phyloP scores from a whole-genome alignment of 2,797 vertebrate genomes.

The Gallinago nigripennis region DNA sequence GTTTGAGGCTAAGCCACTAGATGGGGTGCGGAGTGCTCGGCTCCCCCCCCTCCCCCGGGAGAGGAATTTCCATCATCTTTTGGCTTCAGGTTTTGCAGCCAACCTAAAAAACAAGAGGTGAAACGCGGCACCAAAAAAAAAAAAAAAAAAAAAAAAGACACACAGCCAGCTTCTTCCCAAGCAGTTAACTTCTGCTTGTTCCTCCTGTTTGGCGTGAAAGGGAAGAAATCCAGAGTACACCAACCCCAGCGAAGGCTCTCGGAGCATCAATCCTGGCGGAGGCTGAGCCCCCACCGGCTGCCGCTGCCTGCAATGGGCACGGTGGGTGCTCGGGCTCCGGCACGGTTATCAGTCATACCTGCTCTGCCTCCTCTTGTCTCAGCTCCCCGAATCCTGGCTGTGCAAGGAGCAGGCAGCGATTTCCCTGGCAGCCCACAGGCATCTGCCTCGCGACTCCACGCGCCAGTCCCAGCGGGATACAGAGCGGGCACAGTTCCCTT shows the following conservation, averaged over 20 bases:
- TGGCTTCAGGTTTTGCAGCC: slow-evolving; percentile 27
- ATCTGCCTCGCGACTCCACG: slow-evolving; percentile 21
- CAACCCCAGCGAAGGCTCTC: neutral
- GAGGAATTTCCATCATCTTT: slow-evolving; percentile 27
- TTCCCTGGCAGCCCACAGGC: slow-evolving; percentile 41
- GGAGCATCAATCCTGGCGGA: neutral
- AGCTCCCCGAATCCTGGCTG: slow-evolving; percentile 38
- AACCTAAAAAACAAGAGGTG: slow-evolving; percentile 65
- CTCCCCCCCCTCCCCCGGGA: slow-evolving; percentile 9
- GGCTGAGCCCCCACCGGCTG: neutral
- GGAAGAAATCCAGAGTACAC: slow-evolving; percentile 15
- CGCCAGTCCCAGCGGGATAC: neutral
- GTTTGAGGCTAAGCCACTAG: slow-evolving; percentile 69
- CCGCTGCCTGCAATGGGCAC: neutral
- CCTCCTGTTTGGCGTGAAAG: slow-evolving; percentile 21
- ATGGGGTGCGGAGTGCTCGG: slow-evolving; percentile 69
- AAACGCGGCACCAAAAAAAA: neutral
- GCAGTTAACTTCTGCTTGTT: slow-evolving; percentile 41
- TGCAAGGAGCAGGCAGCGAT: slow-evolving; percentile 25
- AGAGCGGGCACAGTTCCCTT: slow-evolving; percentile 15
- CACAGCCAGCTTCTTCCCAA: slow-evolving; percentile 8
- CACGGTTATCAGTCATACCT: slow-evolving; percentile 36
- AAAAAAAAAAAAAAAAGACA: neutral
- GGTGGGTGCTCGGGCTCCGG: slow-evolving; percentile 34
- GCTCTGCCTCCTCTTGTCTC: slow-evolving; percentile 37